Percentiles rank a stretch among this genome's conserved stretches.
Evolutionary conservation across 2,113 vertebrate genomes (phyloP).

Genomic region (Oreochromis niloticus): DNA sequence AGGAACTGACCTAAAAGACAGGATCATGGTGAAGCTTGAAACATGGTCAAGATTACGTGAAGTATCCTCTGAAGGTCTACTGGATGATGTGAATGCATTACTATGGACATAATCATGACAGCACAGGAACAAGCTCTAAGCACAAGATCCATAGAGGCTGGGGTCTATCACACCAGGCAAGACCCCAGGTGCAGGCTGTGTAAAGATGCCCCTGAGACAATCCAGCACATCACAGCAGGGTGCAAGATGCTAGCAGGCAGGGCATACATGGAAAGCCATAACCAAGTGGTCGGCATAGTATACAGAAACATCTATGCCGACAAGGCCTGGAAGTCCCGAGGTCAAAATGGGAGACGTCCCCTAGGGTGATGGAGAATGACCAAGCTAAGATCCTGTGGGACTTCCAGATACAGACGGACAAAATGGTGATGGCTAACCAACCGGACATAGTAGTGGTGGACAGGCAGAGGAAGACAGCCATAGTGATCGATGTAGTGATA

Average conservation of each 20-base stretch:
- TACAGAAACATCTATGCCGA: not conserved
- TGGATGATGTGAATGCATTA: not conserved
- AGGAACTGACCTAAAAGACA: not conserved
- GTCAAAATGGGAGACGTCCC: not conserved
- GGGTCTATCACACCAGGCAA: not conserved
- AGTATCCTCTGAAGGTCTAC: not conserved
- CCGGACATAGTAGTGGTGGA: not conserved
- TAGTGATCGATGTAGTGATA: not conserved
- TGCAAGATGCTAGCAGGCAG: not conserved
- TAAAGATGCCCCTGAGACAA: not conserved
- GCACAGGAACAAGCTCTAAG: not conserved
- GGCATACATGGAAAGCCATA: not conserved
- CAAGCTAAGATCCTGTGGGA: not conserved
- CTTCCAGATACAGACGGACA: not conserved
- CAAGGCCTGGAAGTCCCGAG: not conserved
- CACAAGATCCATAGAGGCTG: not conserved
- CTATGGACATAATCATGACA: not conserved
- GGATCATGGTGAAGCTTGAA: not conserved
- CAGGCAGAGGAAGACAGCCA: not conserved
- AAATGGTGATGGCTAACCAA: not conserved
- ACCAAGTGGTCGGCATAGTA: not conserved
- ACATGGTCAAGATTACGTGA: not conserved
- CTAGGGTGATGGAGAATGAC: not conserved
- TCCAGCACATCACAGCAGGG: not conserved
- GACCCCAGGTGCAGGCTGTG: not conserved